A percentile compares a stretch with the other conserved stretches of the same genome.
These are phyloP conservation scores for Rhinogobius similis DNA, from an alignment of 2,113 vertebrate genomes.

Conservation along the genomic window DNA sequence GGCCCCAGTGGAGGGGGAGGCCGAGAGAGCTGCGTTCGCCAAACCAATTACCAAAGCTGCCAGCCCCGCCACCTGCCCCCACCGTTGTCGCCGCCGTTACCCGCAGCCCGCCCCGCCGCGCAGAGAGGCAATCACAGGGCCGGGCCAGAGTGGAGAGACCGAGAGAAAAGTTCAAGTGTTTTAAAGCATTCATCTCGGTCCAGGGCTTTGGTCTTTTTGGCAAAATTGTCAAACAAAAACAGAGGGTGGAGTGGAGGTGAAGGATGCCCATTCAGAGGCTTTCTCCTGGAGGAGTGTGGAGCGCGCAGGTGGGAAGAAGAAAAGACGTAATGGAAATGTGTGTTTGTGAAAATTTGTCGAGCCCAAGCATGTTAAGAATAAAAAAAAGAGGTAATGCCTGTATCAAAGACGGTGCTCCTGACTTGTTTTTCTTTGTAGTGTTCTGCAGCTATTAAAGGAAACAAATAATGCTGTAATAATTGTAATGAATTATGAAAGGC, in stretches of 20 bases:
- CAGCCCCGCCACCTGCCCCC: constrained; percentile 63
- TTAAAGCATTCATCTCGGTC: not conserved
- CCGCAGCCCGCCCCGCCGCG: constrained; percentile 34
- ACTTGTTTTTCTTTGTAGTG: no score
- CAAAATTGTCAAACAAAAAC: not conserved
- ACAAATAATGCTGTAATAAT: not conserved
- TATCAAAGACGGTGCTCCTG: not conserved
- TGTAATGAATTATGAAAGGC: no score
- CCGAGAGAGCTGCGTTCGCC: constrained; percentile 28
- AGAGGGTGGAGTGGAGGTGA: not conserved
- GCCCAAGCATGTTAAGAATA: not conserved
- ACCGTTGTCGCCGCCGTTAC: constrained; percentile 16
- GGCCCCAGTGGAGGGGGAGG: constrained; percentile 45
- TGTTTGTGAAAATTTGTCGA: not conserved
- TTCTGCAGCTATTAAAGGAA: not conserved
- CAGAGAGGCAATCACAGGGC: constrained; percentile 58
- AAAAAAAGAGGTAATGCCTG: no score
- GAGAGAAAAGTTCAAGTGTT: constrained; percentile 28
- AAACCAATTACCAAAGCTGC: constrained; percentile 68
- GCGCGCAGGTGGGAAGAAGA: not conserved
- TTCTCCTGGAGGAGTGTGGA: not conserved
- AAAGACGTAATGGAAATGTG: not conserved
- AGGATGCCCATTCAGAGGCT: not conserved
- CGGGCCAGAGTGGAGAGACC: constrained; percentile 7
- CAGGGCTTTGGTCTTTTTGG: not conserved